phyloP scores from a whole-genome alignment of 2,797 vertebrate species.

The Etheostoma perlongum region DNA sequence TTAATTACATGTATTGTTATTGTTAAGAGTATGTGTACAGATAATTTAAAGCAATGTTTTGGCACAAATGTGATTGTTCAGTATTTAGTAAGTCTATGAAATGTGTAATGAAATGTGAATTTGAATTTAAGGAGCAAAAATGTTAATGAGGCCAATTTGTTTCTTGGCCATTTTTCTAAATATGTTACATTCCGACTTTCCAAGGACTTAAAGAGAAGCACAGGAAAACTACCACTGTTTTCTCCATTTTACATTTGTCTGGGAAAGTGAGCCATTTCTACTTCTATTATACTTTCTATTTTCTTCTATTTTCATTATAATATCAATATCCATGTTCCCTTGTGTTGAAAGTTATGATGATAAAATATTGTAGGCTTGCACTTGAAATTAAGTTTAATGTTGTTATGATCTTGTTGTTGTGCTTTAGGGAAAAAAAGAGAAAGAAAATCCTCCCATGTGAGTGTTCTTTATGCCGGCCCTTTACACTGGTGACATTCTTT shows the following conservation, averaged over 20 bases:
- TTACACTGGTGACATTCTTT: conserved; percentile 30
- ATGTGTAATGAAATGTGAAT: conserved; percentile 50
- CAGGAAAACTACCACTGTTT: conserved; percentile 45
- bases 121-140: conserved; percentile 24
- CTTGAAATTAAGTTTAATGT: conserved; percentile 76
- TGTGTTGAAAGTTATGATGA: conserved; percentile 51
- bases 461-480: conserved; percentile 40
- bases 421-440: conserved; percentile 43
- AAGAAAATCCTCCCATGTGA: conserved; percentile 27
- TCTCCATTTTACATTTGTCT: conserved; percentile 62
- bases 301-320: conserved; percentile 52
- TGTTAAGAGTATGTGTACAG: conserved; percentile 50
- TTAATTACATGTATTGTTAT: conserved; percentile 64
- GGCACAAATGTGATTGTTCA: conserved; percentile 66
- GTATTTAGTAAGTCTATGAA: conserved; percentile 59
- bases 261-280: conserved; percentile 58
- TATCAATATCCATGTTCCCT: conserved; percentile 44
- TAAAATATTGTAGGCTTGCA: conserved; percentile 79
- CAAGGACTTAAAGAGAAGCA: conserved; percentile 61
- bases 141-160: conserved; percentile 38
- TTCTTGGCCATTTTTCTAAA: conserved; percentile 54
- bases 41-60: conserved; percentile 58
- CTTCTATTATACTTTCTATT: conserved; percentile 5
- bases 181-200: conserved; percentile 75
- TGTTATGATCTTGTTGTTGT: conserved; percentile 76